Conservation (phyloP, 1,140 invertebrate species). For the Apolygus lucorum region DNA sequence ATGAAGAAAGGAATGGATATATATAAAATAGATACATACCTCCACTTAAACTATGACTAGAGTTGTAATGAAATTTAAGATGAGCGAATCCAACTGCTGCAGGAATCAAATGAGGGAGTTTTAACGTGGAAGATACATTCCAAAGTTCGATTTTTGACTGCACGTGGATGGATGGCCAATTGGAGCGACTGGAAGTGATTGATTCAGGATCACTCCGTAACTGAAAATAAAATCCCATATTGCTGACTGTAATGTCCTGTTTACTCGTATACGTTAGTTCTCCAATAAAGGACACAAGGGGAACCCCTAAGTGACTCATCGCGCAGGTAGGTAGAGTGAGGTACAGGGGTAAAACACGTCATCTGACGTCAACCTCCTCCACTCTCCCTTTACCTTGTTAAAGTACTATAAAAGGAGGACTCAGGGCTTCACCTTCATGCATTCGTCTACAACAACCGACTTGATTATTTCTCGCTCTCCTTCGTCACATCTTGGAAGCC, state of each 20-base stretch:
- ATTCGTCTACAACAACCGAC: too few relatives aligned
- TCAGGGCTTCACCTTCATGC: too few relatives aligned
- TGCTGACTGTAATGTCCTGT: too few relatives aligned
- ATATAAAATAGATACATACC: not conserved
- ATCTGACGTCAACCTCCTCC: too few relatives aligned
- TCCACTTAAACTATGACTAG: conserved; percentile 7
- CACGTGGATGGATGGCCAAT: not conserved
- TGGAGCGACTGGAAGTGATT: not conserved
- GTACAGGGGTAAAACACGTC: too few relatives aligned
- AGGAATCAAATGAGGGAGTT: conserved; percentile 39
- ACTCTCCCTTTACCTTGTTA: too few relatives aligned
- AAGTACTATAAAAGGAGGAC: too few relatives aligned
- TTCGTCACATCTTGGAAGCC: too few relatives aligned
- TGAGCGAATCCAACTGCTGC: conserved; percentile 51
- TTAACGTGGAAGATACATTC: conserved; percentile 44
- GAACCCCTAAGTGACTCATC: not conserved
- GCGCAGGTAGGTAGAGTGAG: too few relatives aligned
- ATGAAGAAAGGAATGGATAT: too few relatives aligned
- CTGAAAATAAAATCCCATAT: not conserved
- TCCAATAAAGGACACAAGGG: not conserved
- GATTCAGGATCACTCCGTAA: not conserved
- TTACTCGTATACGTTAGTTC: not conserved
- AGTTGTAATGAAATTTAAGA: conserved; percentile 39
- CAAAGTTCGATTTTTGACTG: conserved; percentile 48
- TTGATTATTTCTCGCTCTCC: too few relatives aligned